Evolutionary conservation across 2,888 invertebrate genomes (phyloP).

Genomic region (Caenorhabditis sp.): DNA sequence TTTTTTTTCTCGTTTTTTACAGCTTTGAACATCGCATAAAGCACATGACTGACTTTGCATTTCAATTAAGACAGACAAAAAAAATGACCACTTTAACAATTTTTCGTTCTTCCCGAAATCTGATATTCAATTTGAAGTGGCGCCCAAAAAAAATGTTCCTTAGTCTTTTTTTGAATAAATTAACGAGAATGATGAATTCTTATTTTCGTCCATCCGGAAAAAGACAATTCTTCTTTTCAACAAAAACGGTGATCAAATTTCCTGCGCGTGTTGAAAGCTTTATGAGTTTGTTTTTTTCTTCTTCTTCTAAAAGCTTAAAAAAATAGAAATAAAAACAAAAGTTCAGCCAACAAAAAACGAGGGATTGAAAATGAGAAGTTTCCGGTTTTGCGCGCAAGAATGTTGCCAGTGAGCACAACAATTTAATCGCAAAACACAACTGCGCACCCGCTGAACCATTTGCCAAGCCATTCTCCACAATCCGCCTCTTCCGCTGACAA

Average conservation of each 20-base stretch:
- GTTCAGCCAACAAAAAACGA: neutral
- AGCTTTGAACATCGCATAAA: too few relatives aligned
- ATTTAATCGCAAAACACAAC: slow-evolving; percentile 60
- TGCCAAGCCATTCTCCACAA: slow-evolving; percentile 55
- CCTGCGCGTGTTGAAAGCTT: neutral
- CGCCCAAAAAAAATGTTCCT: too few relatives aligned
- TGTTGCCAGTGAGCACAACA: neutral
- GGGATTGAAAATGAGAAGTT: neutral
- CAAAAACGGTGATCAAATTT: neutral
- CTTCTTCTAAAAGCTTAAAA: neutral
- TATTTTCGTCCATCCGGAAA: too few relatives aligned
- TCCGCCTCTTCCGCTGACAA: slow-evolving; percentile 41
- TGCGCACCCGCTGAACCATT: slow-evolving; percentile 57
- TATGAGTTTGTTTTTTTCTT: neutral
- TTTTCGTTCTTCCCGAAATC: too few relatives aligned
- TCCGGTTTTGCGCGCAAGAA: neutral
- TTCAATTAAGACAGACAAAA: too few relatives aligned
- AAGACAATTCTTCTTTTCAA: too few relatives aligned
- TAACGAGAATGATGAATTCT: too few relatives aligned
- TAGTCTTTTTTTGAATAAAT: too few relatives aligned
- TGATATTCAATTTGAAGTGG: too few relatives aligned
- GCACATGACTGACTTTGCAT: too few relatives aligned
- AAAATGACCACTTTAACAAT: too few relatives aligned
- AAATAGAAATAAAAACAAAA: neutral
- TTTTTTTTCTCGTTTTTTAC: too few relatives aligned